These are phyloP conservation scores for Yponomeuta cagnagella DNA, from an alignment of 2,888 invertebrate genomes.

Conservation along the genomic window DNA sequence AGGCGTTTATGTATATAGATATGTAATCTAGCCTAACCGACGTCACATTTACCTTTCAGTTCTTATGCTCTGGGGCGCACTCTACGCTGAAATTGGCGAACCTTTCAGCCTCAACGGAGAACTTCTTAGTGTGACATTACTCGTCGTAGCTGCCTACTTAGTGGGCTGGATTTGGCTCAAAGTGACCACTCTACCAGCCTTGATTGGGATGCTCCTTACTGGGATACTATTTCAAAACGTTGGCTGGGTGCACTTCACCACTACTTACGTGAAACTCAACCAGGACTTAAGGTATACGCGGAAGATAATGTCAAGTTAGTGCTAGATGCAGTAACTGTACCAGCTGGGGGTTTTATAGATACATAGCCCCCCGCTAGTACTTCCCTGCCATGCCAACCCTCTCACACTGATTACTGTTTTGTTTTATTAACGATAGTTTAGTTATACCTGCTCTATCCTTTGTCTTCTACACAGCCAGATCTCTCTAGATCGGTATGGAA, in stretches of 20 bases:
- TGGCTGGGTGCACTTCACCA: constrained; percentile 77
- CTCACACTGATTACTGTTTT: too few species aligned
- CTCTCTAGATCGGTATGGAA: too few species aligned
- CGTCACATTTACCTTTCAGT: constrained; percentile 49
- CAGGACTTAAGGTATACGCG: constrained; percentile 71
- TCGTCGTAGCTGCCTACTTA: constrained; percentile 81
- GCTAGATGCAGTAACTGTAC: too few species aligned
- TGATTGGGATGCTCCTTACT: constrained; percentile 85
- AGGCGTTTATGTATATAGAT: too few species aligned
- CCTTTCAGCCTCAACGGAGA: constrained; percentile 77
- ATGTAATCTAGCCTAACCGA: too few species aligned
- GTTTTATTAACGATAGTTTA: too few species aligned
- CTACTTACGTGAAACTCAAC: constrained; percentile 76
- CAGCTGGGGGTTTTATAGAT: too few species aligned
- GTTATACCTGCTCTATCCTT: too few species aligned
- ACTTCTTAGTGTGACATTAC: constrained; percentile 78
- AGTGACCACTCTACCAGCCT: constrained; percentile 81
- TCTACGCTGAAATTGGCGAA: constrained; percentile 79
- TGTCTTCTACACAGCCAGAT: too few species aligned
- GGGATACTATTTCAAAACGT: constrained; percentile 82
- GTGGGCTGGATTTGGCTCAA: constrained; percentile 82
- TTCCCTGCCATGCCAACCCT: too few species aligned
- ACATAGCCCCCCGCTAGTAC: too few species aligned
- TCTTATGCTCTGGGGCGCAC: constrained; percentile 79
- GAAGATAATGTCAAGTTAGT: constrained; percentile 29